Evolutionary conservation across 2,797 vertebrate species (phyloP), one percentile per base, ranked within the genome.

Genomic region (Epinephelus coioides): DNA sequence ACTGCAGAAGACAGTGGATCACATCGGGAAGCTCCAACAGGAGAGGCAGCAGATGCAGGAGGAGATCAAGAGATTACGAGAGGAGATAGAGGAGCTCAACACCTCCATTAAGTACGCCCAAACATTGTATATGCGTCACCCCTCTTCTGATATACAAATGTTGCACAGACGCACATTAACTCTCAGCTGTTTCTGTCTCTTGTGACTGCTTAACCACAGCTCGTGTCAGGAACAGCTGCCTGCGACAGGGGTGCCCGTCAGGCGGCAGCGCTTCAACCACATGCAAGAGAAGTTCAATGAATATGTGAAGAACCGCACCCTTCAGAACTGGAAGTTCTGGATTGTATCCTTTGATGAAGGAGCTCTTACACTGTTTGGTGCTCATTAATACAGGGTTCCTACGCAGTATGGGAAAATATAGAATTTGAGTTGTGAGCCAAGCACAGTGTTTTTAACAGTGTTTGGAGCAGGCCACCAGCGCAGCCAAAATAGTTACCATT

Each of bases 311-410:
- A 97, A 50, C 88, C 95, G 97, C 85, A 98, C 97, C 21, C 94
- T 97, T 63, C 97, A 98, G 87, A 97, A 99, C 92, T 99, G 98
- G 98, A 99, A 97, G 93, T 99, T 99, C 94, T 99, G 98, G 98
- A 97, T 99, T 38, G 98, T 99, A 99, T 99, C 98, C 96, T 98
- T 85, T 13, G 30, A 2, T 30, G 11, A 73, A 47, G 70, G 1
- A 38, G 19, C 6, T 14, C 9, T 23, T 7, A 47, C 17, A 10
- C 9, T 11, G 21, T 17, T 34, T 54, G 8, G 17, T 72, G 46
- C 54, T 72, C 27, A 51, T 19, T 43, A 43, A 43, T 11, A 12
- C 40, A 43, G 40, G 40, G 9, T 12, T 43, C 11, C 40, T 43
- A 12, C 11, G 40, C 40, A 10, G 11, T 43, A 43, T 43, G 40